Percentiles rank a stretch among this genome's conserved stretches.
Evolutionary conservation across 1,140 invertebrate genomes (phyloP).

Genomic region (Physella acuta): DNA sequence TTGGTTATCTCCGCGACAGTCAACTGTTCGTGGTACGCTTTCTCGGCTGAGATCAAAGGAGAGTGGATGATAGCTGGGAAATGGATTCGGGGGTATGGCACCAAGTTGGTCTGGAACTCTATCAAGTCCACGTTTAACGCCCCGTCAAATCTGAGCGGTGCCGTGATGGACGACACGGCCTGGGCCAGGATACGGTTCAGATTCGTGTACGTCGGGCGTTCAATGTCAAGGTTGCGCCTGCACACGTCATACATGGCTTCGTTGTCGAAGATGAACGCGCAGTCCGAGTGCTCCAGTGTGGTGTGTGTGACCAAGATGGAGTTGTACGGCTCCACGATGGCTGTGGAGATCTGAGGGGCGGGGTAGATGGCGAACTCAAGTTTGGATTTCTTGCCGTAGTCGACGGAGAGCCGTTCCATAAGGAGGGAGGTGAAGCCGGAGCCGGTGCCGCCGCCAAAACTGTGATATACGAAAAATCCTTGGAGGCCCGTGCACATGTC

Average conservation of each 20-base stretch:
- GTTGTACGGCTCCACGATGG: slow-evolving; percentile 37
- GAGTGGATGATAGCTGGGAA: slow-evolving; percentile 47
- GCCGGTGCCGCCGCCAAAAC: slow-evolving; percentile 69
- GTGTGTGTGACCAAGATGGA: slow-evolving; percentile 29
- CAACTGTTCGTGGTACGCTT: slow-evolving; percentile 29
- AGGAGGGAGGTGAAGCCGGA: slow-evolving; percentile 84
- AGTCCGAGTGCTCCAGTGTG: slow-evolving; percentile 49
- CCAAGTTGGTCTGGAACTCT: slow-evolving; percentile 28
- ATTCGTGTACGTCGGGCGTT: slow-evolving; percentile 78
- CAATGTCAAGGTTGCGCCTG: slow-evolving; percentile 70
- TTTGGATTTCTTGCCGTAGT: background rate
- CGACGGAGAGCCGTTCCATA: slow-evolving; percentile 82
- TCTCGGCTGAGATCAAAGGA: slow-evolving; percentile 42
- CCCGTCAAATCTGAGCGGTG: slow-evolving; percentile 49
- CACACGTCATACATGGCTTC: slow-evolving; percentile 55
- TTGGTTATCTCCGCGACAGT: slow-evolving; percentile 78
- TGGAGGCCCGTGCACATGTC: slow-evolving; percentile 41
- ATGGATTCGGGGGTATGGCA: slow-evolving; percentile 42
- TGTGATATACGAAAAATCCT: slow-evolving; percentile 37
- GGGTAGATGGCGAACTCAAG: slow-evolving; percentile 67
- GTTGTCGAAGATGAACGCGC: slow-evolving; percentile 54
- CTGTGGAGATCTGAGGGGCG: slow-evolving; percentile 52
- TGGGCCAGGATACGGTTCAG: slow-evolving; percentile 77
- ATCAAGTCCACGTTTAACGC: slow-evolving; percentile 27
- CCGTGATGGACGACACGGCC: slow-evolving; percentile 69